Base-by-base conservation (phyloP, 2,797 vertebrate species). In the Synaphobranchus kaupii region DNA sequence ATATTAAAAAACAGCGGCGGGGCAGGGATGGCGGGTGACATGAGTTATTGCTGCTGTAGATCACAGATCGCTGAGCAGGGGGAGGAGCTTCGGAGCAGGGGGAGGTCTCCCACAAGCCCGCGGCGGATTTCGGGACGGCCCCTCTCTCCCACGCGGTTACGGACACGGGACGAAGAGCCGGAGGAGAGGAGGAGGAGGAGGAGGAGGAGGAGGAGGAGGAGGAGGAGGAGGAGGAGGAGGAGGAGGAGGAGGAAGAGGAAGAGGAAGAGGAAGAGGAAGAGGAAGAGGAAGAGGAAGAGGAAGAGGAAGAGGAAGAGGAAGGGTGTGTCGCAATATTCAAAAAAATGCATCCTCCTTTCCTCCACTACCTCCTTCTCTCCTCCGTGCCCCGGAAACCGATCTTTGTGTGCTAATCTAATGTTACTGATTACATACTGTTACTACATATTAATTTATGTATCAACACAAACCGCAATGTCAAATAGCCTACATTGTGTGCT, bases 11-110 rank as follows among this genome's bases (percentile, higher is more conserved):
- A 84, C 54, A 68, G 39, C 60, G 73, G 54, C 58, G 13, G 56
- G 54, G 44, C n/a, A 25, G 71, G 84, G 44, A 81, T 44, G 87
- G 39, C 39, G 34, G 71, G 56, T 34, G 60, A 81, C 78, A 39
- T 22, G 84, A 66, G 83, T 88, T 88, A 85, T 85, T 88, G 84
- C 83, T 84, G 87, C 85, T 81, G 58, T 85, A 88, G 54, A 88
- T 87, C 86, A 87, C 76, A 4, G 22, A 48, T 73, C 10, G 71
- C 25, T 2, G 66, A 73, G 85, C 73, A 48, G 22, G 31, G 52
- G 83, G 31, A 25, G 83, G n/a, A 63, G 83, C 34, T 20, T 17
- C 9, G 34, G 60, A 31, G 66, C 10, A 0, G 66, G 66, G n/a
- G 39, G 2, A 28, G 84, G 44, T 47, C 63, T 73, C 66, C 22